Conservation (phyloP, 2,113 vertebrate genomes). For the Rhea pennata region DNA sequence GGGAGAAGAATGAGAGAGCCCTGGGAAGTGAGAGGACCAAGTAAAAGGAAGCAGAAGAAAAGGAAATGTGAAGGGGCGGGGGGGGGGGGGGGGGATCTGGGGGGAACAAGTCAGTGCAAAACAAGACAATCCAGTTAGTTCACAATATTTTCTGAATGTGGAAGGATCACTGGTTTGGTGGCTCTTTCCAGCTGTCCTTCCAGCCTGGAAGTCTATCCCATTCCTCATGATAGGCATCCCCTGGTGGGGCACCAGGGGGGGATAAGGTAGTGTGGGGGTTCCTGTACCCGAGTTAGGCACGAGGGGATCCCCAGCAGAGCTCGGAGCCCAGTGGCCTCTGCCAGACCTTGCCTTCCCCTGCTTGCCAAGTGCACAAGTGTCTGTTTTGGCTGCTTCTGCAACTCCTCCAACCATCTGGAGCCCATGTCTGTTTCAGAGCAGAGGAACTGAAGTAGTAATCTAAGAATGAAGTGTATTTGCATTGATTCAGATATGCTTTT, state of each 20-base stretch:
- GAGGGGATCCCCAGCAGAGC: not conserved
- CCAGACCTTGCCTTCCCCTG: not conserved
- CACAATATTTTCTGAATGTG: not conserved
- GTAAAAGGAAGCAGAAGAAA: not conserved
- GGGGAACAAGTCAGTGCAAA: not conserved
- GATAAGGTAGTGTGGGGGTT: accelerated
- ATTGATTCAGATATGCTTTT: not conserved
- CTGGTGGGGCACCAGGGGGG: accelerated
- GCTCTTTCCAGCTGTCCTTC: not conserved
- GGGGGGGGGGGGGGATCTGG: not conserved
- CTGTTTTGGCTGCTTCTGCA: not conserved
- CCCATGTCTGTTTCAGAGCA: not conserved
- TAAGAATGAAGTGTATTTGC: not conserved
- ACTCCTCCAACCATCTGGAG: constrained; percentile 52
- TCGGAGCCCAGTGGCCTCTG: not conserved
- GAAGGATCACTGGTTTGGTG: not conserved
- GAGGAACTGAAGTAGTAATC: not conserved
- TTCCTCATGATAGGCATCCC: not conserved
- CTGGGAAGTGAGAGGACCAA: not conserved
- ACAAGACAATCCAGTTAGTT: not conserved
- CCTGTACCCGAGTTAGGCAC: not conserved
- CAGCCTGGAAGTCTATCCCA: accelerated
- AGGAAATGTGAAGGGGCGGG: not conserved
- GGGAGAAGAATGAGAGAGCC: not conserved
- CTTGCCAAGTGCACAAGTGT: not conserved